Base-by-base conservation (phyloP, 2,113 vertebrate species). In the Nycticebus coucang region DNA sequence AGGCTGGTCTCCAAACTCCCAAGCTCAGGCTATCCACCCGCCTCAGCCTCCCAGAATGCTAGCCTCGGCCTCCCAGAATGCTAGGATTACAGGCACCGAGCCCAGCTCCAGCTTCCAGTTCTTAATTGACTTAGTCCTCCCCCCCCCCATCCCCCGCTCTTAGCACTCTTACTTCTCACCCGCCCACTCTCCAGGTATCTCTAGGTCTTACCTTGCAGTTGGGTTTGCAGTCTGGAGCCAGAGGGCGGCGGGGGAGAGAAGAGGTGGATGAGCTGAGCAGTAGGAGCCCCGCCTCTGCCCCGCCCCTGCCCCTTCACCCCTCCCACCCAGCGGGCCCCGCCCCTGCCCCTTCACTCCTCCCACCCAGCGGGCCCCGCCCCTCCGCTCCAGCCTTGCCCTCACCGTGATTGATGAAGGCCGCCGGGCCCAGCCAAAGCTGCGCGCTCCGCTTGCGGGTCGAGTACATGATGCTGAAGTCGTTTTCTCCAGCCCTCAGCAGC, bases 381-480 rank as follows among this genome's bases (percentile, higher is more conserved):
- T 0, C 37, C 6, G 15, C n/a, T 41, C 33, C 22, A 0, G 17
- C 59, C 68, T 14, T 0, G 9, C 3, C 21, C 95, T 94, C 97
- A 99, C 99, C 99, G 4, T 99, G 99, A 98, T 99, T 99, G 94
- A 99, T 99, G 97, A 99, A 99, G 77, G 99, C 99, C 0, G 99
- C 99, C 0, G 99, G 99, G 19, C 99, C 99, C 0, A 99, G 98
- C 99, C 99, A 99, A 62, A 99, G 99, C 97, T 99, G 99, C 5
- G 99, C 98, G 7, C 99, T 99, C 96, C 98, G 99, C 88, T 99
- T 99, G 28, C 99, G 99, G 0, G 99, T 99, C 1, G 99, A 99
- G 97, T 99, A 99, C 99, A 99, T 99, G 86, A 99, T 99, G 80
- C 99, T 99, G 98, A 99, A 99, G 97, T 99, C 99, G 0, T 99